phyloP scores from a whole-genome alignment of 2,113 vertebrate species.

The Felis catus region DNA sequence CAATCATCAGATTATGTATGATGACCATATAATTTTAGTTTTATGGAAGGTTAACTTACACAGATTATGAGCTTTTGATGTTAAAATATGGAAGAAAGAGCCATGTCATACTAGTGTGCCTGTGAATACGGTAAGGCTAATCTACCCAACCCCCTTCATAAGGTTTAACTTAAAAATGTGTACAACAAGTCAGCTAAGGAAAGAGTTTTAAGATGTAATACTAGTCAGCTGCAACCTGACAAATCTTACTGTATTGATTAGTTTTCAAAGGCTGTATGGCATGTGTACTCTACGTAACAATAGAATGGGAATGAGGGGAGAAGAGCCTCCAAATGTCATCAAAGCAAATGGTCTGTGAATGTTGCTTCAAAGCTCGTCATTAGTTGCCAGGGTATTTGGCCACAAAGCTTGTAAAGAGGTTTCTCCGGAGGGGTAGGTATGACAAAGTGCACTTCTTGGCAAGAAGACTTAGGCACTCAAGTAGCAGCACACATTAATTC shows the following conservation, averaged over 20 bases:
- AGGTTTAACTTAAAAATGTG: constrained; percentile 84
- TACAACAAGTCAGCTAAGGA: constrained; percentile 78
- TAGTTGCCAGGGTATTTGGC: constrained; percentile 94
- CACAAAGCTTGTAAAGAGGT: constrained; percentile 92
- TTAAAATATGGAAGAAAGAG: constrained; percentile 75
- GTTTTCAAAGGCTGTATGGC: constrained; percentile 83
- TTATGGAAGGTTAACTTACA: constrained; percentile 84
- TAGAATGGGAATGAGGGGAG: constrained; percentile 74
- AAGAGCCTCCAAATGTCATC: constrained; percentile 90
- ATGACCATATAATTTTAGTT: constrained; percentile 83
- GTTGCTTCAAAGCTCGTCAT: constrained; percentile 94
- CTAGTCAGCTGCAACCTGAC: constrained; percentile 85
- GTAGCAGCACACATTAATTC: constrained; percentile 85
- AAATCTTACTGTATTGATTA: constrained; percentile 85
- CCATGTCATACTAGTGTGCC: constrained; percentile 69
- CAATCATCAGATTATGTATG: constrained; percentile 84
- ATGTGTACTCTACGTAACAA: constrained; percentile 84
- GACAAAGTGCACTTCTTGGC: constrained; percentile 87
- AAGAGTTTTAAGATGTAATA: constrained; percentile 81
- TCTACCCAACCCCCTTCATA: constrained; percentile 71
- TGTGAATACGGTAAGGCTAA: constrained; percentile 65
- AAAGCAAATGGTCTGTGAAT: constrained; percentile 97
- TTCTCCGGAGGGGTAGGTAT: constrained; percentile 92
- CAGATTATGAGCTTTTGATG: constrained; percentile 83
- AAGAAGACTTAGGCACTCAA: constrained; percentile 81